Conservation (phyloP, 2,797 vertebrate genomes). For the Amblyopsis hoosieri region DNA sequence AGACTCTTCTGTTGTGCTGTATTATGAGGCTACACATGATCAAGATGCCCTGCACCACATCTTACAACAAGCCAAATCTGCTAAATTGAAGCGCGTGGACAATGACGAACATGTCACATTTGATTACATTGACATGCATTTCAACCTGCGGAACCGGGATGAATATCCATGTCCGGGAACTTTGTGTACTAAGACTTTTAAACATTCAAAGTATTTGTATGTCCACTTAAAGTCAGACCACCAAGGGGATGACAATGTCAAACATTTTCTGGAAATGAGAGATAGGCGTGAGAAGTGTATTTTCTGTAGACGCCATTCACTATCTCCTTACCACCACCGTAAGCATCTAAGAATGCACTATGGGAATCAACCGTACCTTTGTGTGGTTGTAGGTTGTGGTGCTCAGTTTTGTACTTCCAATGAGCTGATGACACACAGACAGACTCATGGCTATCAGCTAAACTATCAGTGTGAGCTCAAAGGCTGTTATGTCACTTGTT, state of each 20-base stretch:
- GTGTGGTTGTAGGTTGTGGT: constrained; percentile 88
- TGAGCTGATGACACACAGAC: constrained; percentile 92
- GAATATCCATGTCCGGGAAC: constrained; percentile 93
- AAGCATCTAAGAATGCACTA: constrained; percentile 88
- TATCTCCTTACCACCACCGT: constrained; percentile 89
- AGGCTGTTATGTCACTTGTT: constrained; percentile 92
- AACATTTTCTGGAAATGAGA: constrained; percentile 92
- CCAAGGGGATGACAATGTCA: constrained; percentile 89
- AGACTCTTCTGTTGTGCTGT: constrained; percentile 78
- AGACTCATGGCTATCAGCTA: constrained; percentile 87
- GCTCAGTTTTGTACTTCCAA: constrained; percentile 87
- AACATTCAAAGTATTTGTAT: constrained; percentile 95
- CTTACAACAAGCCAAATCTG: constrained; percentile 69
- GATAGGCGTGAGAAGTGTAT: constrained; percentile 93
- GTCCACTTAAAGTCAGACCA: constrained; percentile 95
- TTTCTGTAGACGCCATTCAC: constrained; percentile 92
- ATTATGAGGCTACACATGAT: constrained; percentile 79
- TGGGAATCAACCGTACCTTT: constrained; percentile 87
- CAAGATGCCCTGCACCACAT: constrained; percentile 77
- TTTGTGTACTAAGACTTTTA: constrained; percentile 88
- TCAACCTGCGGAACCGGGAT: constrained; percentile 90
- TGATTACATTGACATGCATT: constrained; percentile 86
- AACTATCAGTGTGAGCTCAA: constrained; percentile 91
- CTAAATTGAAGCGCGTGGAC: constrained; percentile 62
- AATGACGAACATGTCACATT: constrained; percentile 87